Percentiles rank a stretch among this genome's conserved stretches.
Conservation (phyloP, 2,113 vertebrate genomes). For the Dasyurus viverrinus region DNA sequence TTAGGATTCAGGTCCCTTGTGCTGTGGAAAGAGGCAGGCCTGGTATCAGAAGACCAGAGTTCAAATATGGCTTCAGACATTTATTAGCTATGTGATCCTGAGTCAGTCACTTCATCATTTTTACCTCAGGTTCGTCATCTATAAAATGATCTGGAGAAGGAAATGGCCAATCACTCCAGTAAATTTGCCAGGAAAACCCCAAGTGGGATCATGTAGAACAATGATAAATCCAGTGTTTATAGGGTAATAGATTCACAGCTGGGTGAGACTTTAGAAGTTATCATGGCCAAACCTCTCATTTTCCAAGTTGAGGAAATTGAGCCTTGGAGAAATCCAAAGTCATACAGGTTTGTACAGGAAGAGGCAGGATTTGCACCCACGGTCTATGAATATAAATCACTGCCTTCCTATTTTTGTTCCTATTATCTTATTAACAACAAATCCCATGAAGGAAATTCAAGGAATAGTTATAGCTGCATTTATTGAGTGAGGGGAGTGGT, state of each 20-base stretch:
- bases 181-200: no score
- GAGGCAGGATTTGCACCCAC: neutral
- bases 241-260: neutral
- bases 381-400: neutral
- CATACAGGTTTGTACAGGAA: neutral
- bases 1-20: neutral
- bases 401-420: conserved; percentile 35
- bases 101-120: no score
- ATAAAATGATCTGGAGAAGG: neutral
- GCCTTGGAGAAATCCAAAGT: neutral
- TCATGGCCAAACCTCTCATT: neutral
- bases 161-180: neutral
- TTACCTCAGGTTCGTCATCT: no score
- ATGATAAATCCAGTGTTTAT: neutral
- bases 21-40: no score
- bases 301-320: neutral
- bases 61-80: no score
- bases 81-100: no score
- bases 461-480: neutral
- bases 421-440: conserved; percentile 56
- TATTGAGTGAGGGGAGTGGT: neutral
- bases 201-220: neutral
- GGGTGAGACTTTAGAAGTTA: neutral
- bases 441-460: conserved; percentile 34
- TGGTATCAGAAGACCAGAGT: no score